Evolutionary conservation across 2,113 vertebrate genomes (phyloP).

Genomic region (Lynx canadensis): DNA sequence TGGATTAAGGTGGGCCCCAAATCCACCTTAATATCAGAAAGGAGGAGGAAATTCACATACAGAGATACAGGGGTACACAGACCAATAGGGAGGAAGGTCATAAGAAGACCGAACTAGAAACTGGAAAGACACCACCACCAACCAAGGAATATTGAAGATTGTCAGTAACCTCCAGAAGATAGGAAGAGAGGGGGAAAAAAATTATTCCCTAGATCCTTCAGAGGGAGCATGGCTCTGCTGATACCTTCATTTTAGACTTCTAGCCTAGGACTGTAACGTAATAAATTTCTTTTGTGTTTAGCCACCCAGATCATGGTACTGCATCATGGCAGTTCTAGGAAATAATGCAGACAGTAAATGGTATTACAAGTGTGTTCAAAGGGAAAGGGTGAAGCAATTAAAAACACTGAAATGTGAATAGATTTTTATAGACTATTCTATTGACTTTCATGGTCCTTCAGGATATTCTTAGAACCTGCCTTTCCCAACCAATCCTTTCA

Average conservation of each 20-base stretch:
- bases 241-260: not conserved
- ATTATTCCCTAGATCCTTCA: not conserved
- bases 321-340: not conserved
- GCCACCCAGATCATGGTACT: not conserved
- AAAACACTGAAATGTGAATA: not conserved
- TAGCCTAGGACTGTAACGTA: not conserved
- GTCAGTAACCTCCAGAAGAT: not conserved
- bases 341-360: not conserved
- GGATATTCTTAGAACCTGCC: not conserved
- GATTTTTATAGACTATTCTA: not conserved
- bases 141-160: not conserved
- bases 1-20: not conserved
- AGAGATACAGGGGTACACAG: not conserved
- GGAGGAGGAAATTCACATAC: not conserved
- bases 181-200: not conserved
- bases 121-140: not conserved
- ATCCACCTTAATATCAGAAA: not conserved
- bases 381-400: not conserved
- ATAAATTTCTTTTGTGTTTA: not conserved
- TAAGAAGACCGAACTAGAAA: not conserved
- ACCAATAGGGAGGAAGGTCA: not conserved
- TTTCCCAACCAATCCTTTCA: not conserved
- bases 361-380: not conserved
- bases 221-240: accelerated
- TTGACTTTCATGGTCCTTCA: not conserved